Evolutionary conservation across 2,888 invertebrate species (phyloP).

Genomic region (Julus scandinavius): DNA sequence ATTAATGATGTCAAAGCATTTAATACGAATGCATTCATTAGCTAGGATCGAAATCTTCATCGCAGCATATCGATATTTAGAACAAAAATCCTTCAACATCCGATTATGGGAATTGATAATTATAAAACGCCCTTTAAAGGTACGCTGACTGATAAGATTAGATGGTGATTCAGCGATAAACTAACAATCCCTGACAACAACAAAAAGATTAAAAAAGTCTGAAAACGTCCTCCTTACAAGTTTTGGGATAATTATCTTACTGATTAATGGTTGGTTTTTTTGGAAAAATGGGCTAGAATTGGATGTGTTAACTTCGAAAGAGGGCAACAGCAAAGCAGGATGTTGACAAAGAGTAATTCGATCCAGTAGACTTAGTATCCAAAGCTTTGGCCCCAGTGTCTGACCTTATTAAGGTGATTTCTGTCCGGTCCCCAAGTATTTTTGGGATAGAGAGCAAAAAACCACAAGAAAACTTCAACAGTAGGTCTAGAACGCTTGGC

Average conservation of each 20-base stretch:
- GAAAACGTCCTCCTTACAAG: no score
- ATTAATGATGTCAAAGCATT: no score
- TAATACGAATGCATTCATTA: no score
- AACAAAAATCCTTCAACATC: not conserved
- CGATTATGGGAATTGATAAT: not conserved
- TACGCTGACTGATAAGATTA: not conserved
- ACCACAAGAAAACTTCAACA: not conserved
- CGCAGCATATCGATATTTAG: no score
- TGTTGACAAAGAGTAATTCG: not conserved
- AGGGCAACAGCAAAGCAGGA: no score
- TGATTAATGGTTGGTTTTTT: not conserved
- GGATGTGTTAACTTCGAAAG: not conserved
- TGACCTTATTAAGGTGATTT: not conserved
- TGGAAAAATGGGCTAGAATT: not conserved
- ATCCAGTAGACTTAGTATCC: not conserved
- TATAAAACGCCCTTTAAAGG: not conserved
- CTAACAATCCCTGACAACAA: not conserved
- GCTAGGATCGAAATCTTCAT: no score
- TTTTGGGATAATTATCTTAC: not conserved
- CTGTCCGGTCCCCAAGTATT: no score
- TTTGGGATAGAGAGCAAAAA: not conserved
- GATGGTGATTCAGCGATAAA: not conserved
- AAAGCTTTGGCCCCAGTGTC: not conserved
- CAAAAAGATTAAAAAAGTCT: no score
- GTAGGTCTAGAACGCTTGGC: not conserved